Evolutionary conservation across 35 echinoderm and acorn worm genomes (phyloP).

Genomic region (Heliocidaris tuberculata): DNA sequence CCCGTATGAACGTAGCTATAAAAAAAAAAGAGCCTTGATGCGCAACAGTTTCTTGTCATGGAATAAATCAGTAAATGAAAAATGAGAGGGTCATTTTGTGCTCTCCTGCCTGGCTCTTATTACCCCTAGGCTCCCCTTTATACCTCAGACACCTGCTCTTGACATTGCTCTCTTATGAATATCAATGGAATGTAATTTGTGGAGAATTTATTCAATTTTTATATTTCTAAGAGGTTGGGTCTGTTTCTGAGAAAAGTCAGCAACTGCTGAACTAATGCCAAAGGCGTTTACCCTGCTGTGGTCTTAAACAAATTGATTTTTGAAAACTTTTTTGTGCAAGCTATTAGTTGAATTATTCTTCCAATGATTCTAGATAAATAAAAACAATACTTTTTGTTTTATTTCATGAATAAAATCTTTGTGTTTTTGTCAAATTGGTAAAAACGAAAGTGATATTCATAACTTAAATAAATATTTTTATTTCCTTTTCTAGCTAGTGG

Average conservation of each 20-base stretch:
- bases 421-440: no score
- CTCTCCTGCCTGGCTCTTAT: background rate
- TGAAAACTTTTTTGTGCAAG: no score
- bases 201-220: background rate
- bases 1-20: no score
- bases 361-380: no score
- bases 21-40: background rate
- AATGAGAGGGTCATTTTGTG: background rate
- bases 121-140: background rate
- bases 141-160: background rate
- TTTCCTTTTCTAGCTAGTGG: no score
- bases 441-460: no score
- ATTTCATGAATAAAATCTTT: no score
- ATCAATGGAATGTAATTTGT: background rate
- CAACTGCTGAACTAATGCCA: background rate
- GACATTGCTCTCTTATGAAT: background rate
- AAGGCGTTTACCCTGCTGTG: background rate
- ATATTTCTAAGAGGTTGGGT: background rate
- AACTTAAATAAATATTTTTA: no score
- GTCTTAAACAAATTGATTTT: background rate
- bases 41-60: background rate
- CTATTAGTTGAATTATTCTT: no score
- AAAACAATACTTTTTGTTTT: no score
- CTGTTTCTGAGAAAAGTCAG: background rate
- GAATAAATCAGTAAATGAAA: background rate